Base-by-base conservation (phyloP, 2,888 invertebrate species). In the Mythimna loreyi region DNA sequence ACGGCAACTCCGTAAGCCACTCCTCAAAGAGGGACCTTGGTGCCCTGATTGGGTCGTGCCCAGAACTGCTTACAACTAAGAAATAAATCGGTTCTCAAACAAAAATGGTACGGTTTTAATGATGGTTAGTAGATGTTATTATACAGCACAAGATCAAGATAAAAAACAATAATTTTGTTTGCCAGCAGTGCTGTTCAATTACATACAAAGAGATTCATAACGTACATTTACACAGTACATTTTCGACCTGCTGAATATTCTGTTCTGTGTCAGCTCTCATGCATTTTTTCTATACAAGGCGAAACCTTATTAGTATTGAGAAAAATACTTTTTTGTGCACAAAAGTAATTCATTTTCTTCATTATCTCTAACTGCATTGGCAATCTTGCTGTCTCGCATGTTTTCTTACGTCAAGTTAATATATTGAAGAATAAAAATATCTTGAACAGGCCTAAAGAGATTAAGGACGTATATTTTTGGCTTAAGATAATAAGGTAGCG, bases 341-440 rank as follows among this genome's bases (percentile, higher is more conserved):
- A 40, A 57, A 55, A 45, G 49, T 33, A 43, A 55, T 58, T 52
- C 0, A 45, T 52, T 67, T 55, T 75, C 66, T 58, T 64, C 62
- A 25, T 65, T 68, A 53, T 52, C 56, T 66, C 33, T 55, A 52
- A 47, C 36, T 72, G 64, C 49, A 71, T 63, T 64, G 56, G 21
- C 71, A 71, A 79, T 72, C 60, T 28, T 25, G 47, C 23, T 50
- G 65, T 72, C 79, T 60, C 40, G 45, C 63, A 66, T n/a, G 40
- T 72, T 65, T 43, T 47, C 21, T 67, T 21, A 49, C 6, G 3
- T 53, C 53, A 11, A 36, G 53, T 60, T 60, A 69, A 78, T 75
- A 69, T 56, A 36, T 25, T 60, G 3, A 19, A 19, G 36, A 3
- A 33, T 13, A 62, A 55, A 78, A 59, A 13, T 21, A 58, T 60